Percentiles rank a stretch among this genome's conserved stretches.
These are phyloP conservation scores for Euzetes globulus DNA, from an alignment of 2,888 invertebrate species.

Conservation along the genomic window DNA sequence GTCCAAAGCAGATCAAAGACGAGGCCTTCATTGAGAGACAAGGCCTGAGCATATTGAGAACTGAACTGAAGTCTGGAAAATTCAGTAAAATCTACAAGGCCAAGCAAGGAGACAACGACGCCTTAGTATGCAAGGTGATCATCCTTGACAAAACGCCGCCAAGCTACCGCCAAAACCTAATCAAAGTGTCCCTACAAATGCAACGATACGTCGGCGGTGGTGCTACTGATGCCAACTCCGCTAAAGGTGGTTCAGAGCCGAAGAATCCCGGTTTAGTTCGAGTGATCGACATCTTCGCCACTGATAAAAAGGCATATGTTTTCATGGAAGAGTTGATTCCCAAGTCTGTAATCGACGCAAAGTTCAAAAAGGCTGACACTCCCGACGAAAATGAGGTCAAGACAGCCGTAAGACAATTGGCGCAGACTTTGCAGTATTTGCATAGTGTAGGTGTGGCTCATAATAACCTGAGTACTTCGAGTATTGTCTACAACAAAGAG, in stretches of 20 bases:
- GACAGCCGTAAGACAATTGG: background rate
- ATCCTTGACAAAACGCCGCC: background rate
- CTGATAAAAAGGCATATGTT: background rate
- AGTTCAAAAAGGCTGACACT: background rate
- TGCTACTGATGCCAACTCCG: background rate
- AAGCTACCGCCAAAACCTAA: background rate
- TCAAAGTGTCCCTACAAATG: background rate
- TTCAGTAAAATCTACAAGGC: background rate
- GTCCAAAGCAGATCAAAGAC: constrained; percentile 1
- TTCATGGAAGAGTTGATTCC: background rate
- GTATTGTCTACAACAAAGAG: background rate
- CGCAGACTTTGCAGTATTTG: background rate
- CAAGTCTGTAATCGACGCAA: background rate
- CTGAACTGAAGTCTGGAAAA: background rate
- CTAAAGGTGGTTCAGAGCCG: background rate
- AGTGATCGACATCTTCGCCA: background rate
- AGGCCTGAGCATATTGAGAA: background rate
- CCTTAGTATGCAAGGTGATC: background rate
- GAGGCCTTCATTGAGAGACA: background rate
- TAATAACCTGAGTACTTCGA: background rate
- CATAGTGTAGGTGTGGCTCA: background rate
- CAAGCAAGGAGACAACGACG: background rate
- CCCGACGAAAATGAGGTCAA: background rate
- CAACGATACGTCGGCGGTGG: background rate
- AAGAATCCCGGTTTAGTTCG: background rate